phyloP scores from a whole-genome alignment of 2,797 vertebrate genomes.

The Champsocephalus esox region DNA sequence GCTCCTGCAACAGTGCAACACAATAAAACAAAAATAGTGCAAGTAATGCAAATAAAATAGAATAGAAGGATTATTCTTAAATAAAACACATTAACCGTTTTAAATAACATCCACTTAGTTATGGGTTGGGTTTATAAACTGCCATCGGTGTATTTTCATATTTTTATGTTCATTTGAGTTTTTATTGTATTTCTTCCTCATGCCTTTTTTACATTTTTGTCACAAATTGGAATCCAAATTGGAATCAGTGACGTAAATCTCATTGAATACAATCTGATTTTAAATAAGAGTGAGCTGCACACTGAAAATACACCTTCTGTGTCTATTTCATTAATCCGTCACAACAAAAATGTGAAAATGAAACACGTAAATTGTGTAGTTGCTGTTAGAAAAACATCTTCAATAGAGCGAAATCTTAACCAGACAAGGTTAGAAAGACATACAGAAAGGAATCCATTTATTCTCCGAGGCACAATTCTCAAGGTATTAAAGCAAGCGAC shows the following conservation, averaged over 20 bases:
- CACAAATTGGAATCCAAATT: no score
- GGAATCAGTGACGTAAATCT: no score
- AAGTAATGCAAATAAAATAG: no score
- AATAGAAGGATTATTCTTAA: no score
- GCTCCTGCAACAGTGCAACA: no score
- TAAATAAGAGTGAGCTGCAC: not conserved
- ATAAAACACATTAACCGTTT: no score
- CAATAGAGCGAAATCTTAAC: not conserved
- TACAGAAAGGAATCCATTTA: slow-evolving; percentile 13
- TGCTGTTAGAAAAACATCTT: not conserved
- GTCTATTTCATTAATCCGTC: not conserved
- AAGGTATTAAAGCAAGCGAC: slow-evolving; percentile 30
- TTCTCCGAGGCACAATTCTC: slow-evolving; percentile 34
- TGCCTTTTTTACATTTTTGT: no score
- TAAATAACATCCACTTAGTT: not conserved
- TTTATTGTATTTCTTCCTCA: no score
- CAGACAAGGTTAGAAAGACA: not conserved
- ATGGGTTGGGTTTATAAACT: not conserved
- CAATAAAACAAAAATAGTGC: no score
- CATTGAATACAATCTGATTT: no score
- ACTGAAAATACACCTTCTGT: not conserved
- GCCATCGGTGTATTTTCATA: no score
- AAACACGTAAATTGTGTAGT: slow-evolving; percentile 2
- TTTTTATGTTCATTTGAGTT: no score
- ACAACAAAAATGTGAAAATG: not conserved